Base-by-base conservation (phyloP, 2,888 invertebrate genomes). In the Pandemis corylana region DNA sequence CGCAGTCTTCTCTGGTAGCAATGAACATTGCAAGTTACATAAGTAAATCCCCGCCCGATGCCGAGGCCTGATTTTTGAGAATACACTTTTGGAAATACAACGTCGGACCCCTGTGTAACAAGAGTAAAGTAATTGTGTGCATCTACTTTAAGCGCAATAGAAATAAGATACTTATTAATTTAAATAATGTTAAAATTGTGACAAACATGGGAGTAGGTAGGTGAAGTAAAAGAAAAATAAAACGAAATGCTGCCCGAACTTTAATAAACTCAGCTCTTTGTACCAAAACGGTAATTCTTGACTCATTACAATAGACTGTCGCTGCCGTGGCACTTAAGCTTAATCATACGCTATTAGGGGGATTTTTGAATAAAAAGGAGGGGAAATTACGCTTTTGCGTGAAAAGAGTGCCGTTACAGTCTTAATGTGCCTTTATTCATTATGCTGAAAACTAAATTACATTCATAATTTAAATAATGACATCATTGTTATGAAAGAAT, bases 341-440 rank as follows among this genome's bases (percentile, higher is more conserved):
- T 85, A 86, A 88, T 89, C 84, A 84, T 83, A 80, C 82, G 84
- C 85, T 85, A 85, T 87, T 87, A 86, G 76, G 80, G 81, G 78
- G 78, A 81, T 78, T 83, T 86, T 82, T 81, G 79, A 81, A 84
- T 84, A 85, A 85, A 86, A 83, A 77, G 72, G 78, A 80, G 77
- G 78, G 79, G 78, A 87, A 85, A 85, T 83, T 84, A 84, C 83
- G 80, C 80, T 84, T 84, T 84, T 81, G 76, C 82, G 78, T 84
- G 81, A 83, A 84, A 83, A 84, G 78, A 78, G 81, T 78, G 81
- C 80, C 81, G 85, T 85, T 85, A 82, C 76, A 79, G 76, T 80
- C 78, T 80, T 78, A 82, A 84, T 82, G 79, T 78, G 75, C 79
- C 82, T 82, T 83, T 80, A 81, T 85, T 81, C 81, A 82, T 83